A percentile compares a stretch with the other conserved stretches of the same genome.
Conservation (phyloP, 2,113 vertebrate species). For the Poeciliopsis occidentalis region DNA sequence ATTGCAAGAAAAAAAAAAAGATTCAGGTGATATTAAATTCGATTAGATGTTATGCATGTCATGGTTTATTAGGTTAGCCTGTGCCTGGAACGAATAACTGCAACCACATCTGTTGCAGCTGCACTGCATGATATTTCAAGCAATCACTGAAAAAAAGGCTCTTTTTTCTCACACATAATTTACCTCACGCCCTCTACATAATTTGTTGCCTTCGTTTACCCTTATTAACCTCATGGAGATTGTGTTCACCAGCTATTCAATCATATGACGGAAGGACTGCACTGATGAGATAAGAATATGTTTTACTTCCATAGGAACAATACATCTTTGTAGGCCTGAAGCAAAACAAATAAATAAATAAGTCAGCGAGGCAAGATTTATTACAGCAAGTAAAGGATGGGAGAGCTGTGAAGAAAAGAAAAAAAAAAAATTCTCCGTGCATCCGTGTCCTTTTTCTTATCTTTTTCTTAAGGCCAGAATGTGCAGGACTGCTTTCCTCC, state of each 20-base stretch:
- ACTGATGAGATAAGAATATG: constrained; percentile 41
- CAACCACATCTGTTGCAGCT: constrained; percentile 13
- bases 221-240: constrained; percentile 33
- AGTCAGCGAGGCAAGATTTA: background rate
- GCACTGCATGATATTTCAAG: constrained; percentile 30
- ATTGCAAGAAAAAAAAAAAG: background rate
- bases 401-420: constrained; percentile 34
- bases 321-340: constrained; percentile 33
- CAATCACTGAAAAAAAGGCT: background rate
- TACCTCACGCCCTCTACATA: constrained; percentile 34
- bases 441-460: background rate
- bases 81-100: constrained; percentile 25
- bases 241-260: constrained; percentile 24
- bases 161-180: constrained; percentile 32
- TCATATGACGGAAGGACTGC: constrained; percentile 41
- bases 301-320: constrained; percentile 11
- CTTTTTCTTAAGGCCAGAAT: background rate
- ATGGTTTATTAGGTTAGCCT: constrained; percentile 29
- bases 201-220: constrained; percentile 52
- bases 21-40: constrained; percentile 40
- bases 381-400: background rate
- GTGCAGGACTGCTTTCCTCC: background rate
- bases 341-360: constrained; percentile 12
- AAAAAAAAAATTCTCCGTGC: constrained; percentile 16
- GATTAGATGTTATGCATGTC: constrained; percentile 22